Conservation (phyloP, 2,888 invertebrate genomes). For the Meteorus colon region DNA sequence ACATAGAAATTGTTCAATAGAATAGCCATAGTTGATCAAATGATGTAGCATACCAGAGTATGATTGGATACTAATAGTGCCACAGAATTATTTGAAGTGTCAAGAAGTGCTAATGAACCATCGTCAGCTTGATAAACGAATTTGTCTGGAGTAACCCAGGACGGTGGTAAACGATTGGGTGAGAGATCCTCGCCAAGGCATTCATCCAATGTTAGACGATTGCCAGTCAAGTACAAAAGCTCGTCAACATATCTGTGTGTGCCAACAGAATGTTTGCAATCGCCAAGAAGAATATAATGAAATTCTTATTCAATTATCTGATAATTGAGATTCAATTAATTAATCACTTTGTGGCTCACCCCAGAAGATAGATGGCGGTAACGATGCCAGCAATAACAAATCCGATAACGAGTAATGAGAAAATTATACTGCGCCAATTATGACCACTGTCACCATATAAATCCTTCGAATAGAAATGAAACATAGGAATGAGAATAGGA, state of each 20-base stretch:
- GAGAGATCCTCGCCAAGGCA: constrained; percentile 86
- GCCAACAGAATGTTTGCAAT: background rate
- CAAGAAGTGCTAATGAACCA: constrained; percentile 86
- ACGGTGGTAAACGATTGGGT: constrained; percentile 83
- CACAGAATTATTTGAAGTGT: constrained; percentile 86
- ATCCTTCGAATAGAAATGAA: constrained; percentile 76
- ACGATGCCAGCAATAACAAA: constrained; percentile 91
- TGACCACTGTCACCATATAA: constrained; percentile 87
- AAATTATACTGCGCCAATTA: constrained; percentile 92
- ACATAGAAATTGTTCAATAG: background rate
- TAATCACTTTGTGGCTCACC: constrained; percentile 74
- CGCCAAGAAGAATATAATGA: constrained; percentile 8
- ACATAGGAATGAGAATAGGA: constrained; percentile 23
- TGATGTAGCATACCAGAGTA: constrained; percentile 80
- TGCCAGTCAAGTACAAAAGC: constrained; percentile 90
- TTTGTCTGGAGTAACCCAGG: constrained; percentile 88
- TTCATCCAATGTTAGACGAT: constrained; percentile 89
- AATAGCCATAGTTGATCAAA: background rate
- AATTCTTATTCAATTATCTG: constrained; percentile 13
- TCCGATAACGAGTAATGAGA: constrained; percentile 90
- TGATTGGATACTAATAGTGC: constrained; percentile 89
- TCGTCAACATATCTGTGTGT: constrained; percentile 86
- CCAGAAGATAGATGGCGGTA: constrained; percentile 90
- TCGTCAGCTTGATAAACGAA: constrained; percentile 92
- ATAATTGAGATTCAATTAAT: constrained; percentile 29